A percentile compares a stretch with the other conserved stretches of the same genome.
These are phyloP conservation scores for Halcyon badia DNA, from an alignment of 2,797 vertebrate species.

Conservation along the genomic window DNA sequence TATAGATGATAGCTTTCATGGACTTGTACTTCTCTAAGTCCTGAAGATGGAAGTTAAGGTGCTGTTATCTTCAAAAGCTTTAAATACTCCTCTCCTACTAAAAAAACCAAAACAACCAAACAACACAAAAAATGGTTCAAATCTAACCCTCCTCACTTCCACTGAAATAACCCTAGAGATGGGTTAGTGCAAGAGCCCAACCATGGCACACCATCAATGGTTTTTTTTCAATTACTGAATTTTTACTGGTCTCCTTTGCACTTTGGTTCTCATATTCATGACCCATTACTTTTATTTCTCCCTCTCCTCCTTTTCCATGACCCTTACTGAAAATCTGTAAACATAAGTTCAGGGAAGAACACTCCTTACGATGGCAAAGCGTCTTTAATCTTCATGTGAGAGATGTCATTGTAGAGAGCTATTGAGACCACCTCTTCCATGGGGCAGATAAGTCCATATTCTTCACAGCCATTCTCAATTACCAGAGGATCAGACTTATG, in stretches of 20 bases:
- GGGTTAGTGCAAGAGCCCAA: background rate
- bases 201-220: background rate
- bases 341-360: slow-evolving; percentile 27
- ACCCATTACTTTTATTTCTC: background rate
- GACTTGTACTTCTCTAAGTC: background rate
- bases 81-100: background rate
- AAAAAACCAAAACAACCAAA: background rate
- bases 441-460: slow-evolving; percentile 97
- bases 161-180: background rate
- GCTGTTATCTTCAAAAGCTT: background rate
- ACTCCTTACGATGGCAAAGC: slow-evolving; percentile 95
- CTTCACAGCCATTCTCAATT: slow-evolving; percentile 97
- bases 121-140: background rate
- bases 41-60: background rate
- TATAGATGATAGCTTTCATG: background rate
- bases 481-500: slow-evolving; percentile 98
- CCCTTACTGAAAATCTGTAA: background rate
- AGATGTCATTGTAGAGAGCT: slow-evolving; percentile 96
- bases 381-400: slow-evolving; percentile 98
- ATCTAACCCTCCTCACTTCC: background rate
- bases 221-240: background rate
- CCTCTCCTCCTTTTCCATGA: background rate
- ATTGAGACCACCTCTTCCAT: slow-evolving; percentile 98
- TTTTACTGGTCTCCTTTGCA: background rate
- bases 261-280: background rate